Base-by-base conservation (phyloP, 2,797 vertebrate species). In the Sparidentex hasta region DNA sequence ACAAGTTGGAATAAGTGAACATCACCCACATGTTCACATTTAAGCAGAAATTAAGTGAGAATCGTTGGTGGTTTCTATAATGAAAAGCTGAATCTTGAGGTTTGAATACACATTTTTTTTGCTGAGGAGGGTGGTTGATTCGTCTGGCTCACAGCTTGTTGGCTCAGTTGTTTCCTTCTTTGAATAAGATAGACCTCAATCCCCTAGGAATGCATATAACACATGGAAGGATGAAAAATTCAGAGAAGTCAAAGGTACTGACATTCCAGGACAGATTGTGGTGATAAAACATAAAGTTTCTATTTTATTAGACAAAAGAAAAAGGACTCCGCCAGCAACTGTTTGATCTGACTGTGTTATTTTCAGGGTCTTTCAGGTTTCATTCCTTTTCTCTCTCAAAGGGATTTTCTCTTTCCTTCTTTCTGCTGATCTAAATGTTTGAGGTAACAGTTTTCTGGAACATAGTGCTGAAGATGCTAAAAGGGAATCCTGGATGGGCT, bases 1-100 rank as follows among this genome's bases (percentile, higher is more conserved):
- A 55, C 44, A 72, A 21, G 29, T 68, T 73, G 47, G 47, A 74
- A 76, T 77, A 72, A 83, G 80, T 65, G 50, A 71, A 9, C 21
- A 16, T 59, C 70, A 58, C 52, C 56, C 70, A 87, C 38, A 50
- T 65, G 43, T 17, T 57, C 9, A 0, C 56, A 61, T 70, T 74
- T 18, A 62, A 73, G 50, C 54, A 66, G 62, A 68, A 63, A 78
- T 70, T 63, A 75, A 59, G 29, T 56, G 52, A 47, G 27, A 73
- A 65, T 44, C 0, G 16, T 44, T 58, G 66, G 3, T 46, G 41
- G 64, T 47, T 33, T 14, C 33, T 55, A 4, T 25, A 61, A 73
- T 74, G 23, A 78, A 77, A 76, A 67, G 43, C 44, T 0, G 9
- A 38, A 56, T 56, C 44, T 76, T 81, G 47, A 67, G 44, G 65